Evolutionary conservation across 2,888 invertebrate species (phyloP), one percentile per base, ranked within the genome.

Genomic region (Sicus ferrugineus): DNA sequence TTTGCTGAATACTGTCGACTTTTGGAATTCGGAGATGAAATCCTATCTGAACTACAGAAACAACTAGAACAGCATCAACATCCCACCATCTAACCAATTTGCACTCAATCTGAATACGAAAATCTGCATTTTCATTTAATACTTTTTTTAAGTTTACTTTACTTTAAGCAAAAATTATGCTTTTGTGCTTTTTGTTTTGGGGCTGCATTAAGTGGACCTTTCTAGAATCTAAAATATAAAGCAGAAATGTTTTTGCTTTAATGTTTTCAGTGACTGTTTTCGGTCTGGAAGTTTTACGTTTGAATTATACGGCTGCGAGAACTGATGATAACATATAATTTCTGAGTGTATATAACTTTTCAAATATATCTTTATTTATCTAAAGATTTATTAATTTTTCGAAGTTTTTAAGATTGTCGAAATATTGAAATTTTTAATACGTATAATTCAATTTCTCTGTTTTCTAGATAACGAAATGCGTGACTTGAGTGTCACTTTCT

Each of bases 381-480:
- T 38, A 38, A 38, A 38, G 9, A 14, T 9, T 9, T 38, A 7
- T 9, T 38, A 38, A 38, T 38, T 38, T 38, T 38, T 38, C 38
- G 14, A 9, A 9, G 9, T 38, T 38, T 38, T 38, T 14, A 38
- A 38, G 14, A 7, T 38, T 7, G 7, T 19, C 14, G 21, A 52
- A 54, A 6, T 54, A 19, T 54, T 23, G 4, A 4, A 54, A 54
- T 54, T 54, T 54, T 26, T 54, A 23, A 5, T 54, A 54, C 7
- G 21, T 54, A 54, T 23, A n/a, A n/a, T 23, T 56, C 14, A 56
- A n/a, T 61, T 38, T 61, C 19, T 21, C 46, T 21, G 6, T 52
- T 42, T 46, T 59, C 71, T 79, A 85, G 85, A 85, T 79, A 84
- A 84, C 69, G 86, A 85, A 78, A 85, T 85, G 85, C 80, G 85